phyloP scores from a whole-genome alignment of 2,113 vertebrate genomes.

The Sylvia atricapilla region DNA sequence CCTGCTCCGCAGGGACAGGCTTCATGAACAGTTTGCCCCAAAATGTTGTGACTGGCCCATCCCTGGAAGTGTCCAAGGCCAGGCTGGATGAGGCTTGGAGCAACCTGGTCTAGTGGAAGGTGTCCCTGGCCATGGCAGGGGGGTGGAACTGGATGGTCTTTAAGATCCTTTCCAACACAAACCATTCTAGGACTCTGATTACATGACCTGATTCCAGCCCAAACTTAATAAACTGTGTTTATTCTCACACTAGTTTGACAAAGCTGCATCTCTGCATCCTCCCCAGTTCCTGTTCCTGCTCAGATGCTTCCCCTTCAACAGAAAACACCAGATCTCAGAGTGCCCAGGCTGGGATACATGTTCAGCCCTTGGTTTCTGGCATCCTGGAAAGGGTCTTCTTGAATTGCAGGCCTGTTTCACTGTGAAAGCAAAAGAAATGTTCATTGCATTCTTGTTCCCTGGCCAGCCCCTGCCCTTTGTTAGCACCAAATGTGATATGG shows the following conservation, averaged over 20 bases:
- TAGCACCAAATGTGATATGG: neutral
- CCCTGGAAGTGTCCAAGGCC: neutral
- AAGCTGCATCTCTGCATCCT: neutral
- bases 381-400: neutral
- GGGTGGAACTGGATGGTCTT: neutral
- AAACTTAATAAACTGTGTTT: neutral
- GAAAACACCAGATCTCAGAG: neutral
- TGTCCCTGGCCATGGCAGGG: neutral
- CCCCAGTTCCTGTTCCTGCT: neutral
- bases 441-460: neutral
- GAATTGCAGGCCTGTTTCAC: neutral
- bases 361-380: neutral
- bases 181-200: neutral
- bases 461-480: slow-evolving; percentile 24
- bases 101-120: neutral
- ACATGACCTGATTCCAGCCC: neutral
- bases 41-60: neutral
- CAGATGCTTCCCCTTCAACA: neutral
- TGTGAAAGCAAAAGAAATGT: neutral
- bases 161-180: neutral
- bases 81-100: neutral
- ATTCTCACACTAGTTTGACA: neutral
- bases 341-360: neutral
- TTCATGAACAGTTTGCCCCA: neutral
- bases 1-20: neutral